Percentiles rank a stretch among this genome's conserved stretches.
phyloP scores from a whole-genome alignment of 2,888 invertebrate genomes.

The Drosophila kuntzei region DNA sequence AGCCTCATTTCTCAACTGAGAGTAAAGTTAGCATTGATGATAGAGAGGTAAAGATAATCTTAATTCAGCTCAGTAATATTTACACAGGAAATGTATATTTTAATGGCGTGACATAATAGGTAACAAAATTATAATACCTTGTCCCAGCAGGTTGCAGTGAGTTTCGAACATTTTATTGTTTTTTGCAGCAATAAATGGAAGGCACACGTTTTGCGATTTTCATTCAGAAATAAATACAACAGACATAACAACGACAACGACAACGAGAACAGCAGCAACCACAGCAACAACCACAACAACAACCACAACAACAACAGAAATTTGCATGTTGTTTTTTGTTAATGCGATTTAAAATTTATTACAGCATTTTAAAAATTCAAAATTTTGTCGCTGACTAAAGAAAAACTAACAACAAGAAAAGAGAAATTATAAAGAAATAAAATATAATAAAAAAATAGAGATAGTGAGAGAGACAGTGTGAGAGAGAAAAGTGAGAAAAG shows the following conservation, averaged over 20 bases:
- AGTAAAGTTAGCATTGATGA: neutral
- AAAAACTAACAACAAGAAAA: constrained; percentile 5
- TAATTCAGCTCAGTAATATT: neutral
- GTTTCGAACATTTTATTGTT: constrained; percentile 10
- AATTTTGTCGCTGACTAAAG: constrained; percentile 24
- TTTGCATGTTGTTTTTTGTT: constrained; percentile 34
- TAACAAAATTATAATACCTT: constrained; percentile 8
- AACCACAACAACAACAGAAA: constrained; percentile 7
- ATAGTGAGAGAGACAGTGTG: neutral
- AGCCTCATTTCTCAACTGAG: neutral
- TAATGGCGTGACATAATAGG: constrained; percentile 5
- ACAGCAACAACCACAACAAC: constrained; percentile 5
- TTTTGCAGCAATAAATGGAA: constrained; percentile 11
- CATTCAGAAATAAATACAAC: constrained; percentile 39
- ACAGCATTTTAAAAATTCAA: constrained; percentile 33
- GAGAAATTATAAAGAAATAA: neutral
- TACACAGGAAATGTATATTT: neutral
- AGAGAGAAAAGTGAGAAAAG: constrained; percentile 11
- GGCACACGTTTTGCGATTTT: constrained; percentile 38
- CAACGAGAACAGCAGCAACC: constrained; percentile 1
- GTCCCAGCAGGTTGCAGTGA: neutral
- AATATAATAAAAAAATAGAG: constrained; percentile 3
- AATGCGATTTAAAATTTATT: constrained; percentile 19
- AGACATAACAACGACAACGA: constrained; percentile 5
- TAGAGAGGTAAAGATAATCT: neutral